These are phyloP conservation scores for Agrenia bidenticulata DNA, from an alignment of 2,888 invertebrate species.

Conservation along the genomic window DNA sequence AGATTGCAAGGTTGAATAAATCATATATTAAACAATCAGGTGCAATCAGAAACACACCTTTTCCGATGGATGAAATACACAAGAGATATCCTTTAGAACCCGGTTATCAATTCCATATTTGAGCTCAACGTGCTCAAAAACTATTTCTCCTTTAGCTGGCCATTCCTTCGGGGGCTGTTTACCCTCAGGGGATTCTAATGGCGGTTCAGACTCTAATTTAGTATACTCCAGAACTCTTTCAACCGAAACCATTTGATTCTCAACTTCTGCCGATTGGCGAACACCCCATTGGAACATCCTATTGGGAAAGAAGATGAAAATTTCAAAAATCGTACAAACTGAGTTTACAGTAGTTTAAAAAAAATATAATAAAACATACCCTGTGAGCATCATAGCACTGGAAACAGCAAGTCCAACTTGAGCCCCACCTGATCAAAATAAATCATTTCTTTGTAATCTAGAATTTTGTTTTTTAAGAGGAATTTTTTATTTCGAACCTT, in stretches of 20 bases:
- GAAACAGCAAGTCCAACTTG: constrained; percentile 70
- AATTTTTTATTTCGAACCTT: constrained; percentile 3
- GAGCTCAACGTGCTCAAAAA: constrained; percentile 33
- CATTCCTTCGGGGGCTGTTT: constrained; percentile 37
- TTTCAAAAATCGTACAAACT: not conserved
- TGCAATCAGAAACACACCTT: constrained; percentile 56
- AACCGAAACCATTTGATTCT: constrained; percentile 56
- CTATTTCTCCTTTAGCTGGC: constrained; percentile 43
- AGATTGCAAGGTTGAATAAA: not conserved
- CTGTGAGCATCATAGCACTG: constrained; percentile 71
- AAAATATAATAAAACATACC: constrained; percentile 20
- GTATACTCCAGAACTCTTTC: constrained; percentile 61
- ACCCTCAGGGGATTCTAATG: constrained; percentile 41
- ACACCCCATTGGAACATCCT: constrained; percentile 76
- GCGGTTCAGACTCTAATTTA: constrained; percentile 58
- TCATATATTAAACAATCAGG: not conserved
- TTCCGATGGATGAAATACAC: constrained; percentile 57
- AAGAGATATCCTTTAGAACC: constrained; percentile 57
- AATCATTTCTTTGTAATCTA: too few relatives aligned
- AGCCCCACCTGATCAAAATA: constrained; percentile 24
- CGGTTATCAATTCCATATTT: constrained; percentile 38
- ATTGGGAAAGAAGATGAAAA: too few relatives aligned
- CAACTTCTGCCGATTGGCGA: constrained; percentile 72
- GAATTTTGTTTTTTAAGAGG: not conserved
- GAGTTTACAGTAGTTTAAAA: too few relatives aligned